A percentile compares a stretch with the other conserved stretches of the same genome.
These are phyloP conservation scores for Hapalemur alaotrensis DNA, from an alignment of 2,797 vertebrate species.

Conservation along the genomic window DNA sequence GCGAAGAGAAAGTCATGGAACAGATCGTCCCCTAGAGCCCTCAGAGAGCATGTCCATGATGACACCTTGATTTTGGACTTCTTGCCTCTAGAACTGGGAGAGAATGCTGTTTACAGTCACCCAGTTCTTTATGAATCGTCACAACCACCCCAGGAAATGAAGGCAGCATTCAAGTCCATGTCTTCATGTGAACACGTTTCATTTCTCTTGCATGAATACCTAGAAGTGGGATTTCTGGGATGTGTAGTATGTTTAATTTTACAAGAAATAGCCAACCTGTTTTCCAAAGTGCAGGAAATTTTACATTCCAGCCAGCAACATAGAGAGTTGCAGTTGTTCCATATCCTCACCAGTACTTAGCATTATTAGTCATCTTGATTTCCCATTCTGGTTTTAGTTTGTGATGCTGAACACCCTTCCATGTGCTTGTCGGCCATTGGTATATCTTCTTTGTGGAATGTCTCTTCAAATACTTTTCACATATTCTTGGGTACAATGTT, in stretches of 20 bases:
- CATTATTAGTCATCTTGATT: background rate
- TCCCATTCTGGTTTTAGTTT: background rate
- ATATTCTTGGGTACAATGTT: background rate
- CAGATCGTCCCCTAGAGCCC: background rate
- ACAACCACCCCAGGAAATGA: background rate
- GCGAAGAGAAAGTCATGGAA: background rate
- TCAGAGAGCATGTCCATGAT: background rate
- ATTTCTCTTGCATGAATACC: background rate
- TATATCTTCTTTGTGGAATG: background rate
- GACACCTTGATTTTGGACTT: background rate
- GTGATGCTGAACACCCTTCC: background rate
- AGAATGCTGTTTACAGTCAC: background rate
- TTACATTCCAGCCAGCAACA: background rate
- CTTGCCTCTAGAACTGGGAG: background rate
- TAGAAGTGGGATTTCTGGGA: background rate
- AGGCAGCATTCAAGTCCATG: background rate
- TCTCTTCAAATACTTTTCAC: background rate
- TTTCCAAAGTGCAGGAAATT: background rate
- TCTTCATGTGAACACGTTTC: background rate
- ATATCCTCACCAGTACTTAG: background rate
- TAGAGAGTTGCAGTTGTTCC: background rate
- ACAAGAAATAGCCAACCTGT: background rate
- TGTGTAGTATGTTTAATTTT: background rate
- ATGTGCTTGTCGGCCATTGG: background rate
- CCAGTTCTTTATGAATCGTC: background rate